A percentile compares a stretch with the other conserved stretches of the same genome.
These are phyloP conservation scores for Zapornia atra DNA, from an alignment of 2,113 vertebrate species.

Conservation along the genomic window DNA sequence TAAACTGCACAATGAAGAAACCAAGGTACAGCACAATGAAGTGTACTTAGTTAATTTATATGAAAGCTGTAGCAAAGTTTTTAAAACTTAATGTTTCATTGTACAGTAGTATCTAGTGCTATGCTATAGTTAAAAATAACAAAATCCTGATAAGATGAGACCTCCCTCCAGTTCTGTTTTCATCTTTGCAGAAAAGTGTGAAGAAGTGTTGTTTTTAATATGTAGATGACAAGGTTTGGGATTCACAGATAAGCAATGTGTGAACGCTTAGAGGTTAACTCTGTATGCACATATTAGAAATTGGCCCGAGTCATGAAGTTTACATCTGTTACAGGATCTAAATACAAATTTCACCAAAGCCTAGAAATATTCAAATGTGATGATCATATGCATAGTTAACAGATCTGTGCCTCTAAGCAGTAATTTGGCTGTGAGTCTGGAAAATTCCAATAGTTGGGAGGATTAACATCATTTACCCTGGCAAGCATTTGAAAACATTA, in stretches of 20 bases:
- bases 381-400: slow-evolving; percentile 62
- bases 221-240: slow-evolving; percentile 37
- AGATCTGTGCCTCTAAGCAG: slow-evolving; percentile 19
- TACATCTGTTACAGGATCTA: slow-evolving; percentile 57
- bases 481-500: slow-evolving; percentile 47
- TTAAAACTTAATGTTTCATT: background rate
- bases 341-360: slow-evolving; percentile 60
- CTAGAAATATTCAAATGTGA: slow-evolving; percentile 63
- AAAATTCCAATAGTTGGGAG: slow-evolving; percentile 72
- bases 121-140: slow-evolving; percentile 38
- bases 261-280: slow-evolving; percentile 62
- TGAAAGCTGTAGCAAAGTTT: background rate
- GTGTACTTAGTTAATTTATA: background rate
- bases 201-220: slow-evolving; percentile 38
- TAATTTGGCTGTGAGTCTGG: slow-evolving; percentile 53
- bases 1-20: background rate
- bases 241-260: slow-evolving; percentile 58
- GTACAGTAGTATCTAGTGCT: background rate
- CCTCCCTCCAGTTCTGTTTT: slow-evolving; percentile 52
- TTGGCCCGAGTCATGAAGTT: slow-evolving; percentile 21
- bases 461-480: slow-evolving; percentile 56
- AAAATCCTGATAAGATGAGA: slow-evolving; percentile 17
- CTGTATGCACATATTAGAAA: background rate
- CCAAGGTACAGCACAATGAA: background rate
- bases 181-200: slow-evolving; percentile 34